Base-by-base conservation (phyloP, 2,113 vertebrate species). In the Callopanchax toddi region DNA sequence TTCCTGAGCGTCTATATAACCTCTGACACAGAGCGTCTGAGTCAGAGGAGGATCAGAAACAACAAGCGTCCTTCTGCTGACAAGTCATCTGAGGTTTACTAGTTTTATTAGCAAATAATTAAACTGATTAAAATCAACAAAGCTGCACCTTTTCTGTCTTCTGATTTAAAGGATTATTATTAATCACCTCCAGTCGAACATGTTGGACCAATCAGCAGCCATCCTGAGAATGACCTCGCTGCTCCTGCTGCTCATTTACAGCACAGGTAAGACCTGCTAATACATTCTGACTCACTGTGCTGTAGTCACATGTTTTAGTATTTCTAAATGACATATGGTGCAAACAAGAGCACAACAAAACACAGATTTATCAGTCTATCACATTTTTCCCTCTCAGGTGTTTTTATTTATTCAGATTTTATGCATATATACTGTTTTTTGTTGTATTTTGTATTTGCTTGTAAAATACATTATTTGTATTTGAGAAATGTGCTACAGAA, bases 1-100 rank as follows among this genome's bases (percentile, higher is more conserved):
- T 13, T 57, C 22, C 48, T 12, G 16, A 54, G 61, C 6, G 55
- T 34, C 82, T 90, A 90, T 90, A 90, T 76, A 89, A 80, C 59
- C 71, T 68, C 68, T 76, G 64, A 71, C 26, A 58, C 55, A 54
- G 60, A 55, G 22, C 23, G 29, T 51, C 39, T 48, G 43, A 29
- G 5, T 51, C 43, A 48, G 2, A 65, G 10, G 23, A 22, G 37
- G 15, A 39, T 6, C 46, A 23, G 6, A 42, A 36, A 17, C 60
- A 61, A 17, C 67, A 66, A 50, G 56, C 66, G 36, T 71, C 42
- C 46, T 13, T 39, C 18, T 45, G 36, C 37, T 6, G 23, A 50
- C 25, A 37, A 51, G 50, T 23, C 2, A 37, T 34, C 18, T 54
- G 13, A 46, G 0, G 2, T 39, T 57, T 32, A 32, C 29, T 6